phyloP scores from a whole-genome alignment of 2,113 vertebrate species.

The Cyanoramphus novaezelandiae region DNA sequence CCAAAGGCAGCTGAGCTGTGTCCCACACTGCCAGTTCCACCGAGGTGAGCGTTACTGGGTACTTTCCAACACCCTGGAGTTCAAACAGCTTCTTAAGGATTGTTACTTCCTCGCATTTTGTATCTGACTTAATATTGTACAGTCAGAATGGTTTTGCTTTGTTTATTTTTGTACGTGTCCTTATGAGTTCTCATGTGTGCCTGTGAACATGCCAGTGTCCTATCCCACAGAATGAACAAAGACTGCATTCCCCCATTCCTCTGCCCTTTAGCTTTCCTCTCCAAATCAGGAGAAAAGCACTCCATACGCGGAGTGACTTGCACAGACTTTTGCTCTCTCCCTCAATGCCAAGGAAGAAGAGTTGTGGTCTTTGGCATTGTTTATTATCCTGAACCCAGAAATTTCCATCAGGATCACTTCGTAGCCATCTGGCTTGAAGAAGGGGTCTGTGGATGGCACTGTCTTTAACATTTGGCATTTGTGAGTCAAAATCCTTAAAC shows the following conservation, averaged over 20 bases:
- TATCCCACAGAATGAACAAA: not conserved
- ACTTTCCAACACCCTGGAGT: not conserved
- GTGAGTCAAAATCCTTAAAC: not conserved
- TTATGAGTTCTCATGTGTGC: not conserved
- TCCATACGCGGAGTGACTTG: not conserved
- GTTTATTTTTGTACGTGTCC: not conserved
- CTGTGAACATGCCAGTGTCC: not conserved
- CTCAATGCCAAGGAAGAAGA: not conserved
- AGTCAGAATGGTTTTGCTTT: not conserved
- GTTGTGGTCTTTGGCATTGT: not conserved
- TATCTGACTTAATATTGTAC: not conserved
- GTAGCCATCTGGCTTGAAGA: not conserved
- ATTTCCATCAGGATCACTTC: not conserved
- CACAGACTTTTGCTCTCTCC: not conserved
- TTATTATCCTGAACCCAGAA: not conserved
- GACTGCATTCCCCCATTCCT: not conserved
- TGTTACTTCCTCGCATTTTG: not conserved
- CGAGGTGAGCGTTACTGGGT: constrained; percentile 69
- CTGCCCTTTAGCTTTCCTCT: not conserved
- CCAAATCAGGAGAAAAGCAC: not conserved
- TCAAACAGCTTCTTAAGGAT: not conserved
- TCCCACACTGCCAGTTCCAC: constrained; percentile 77
- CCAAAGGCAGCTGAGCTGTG: constrained; percentile 69
- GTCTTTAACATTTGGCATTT: not conserved
- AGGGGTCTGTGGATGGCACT: not conserved